phyloP scores from a whole-genome alignment of 2,113 vertebrate species.

The Gymnarchus niloticus region DNA sequence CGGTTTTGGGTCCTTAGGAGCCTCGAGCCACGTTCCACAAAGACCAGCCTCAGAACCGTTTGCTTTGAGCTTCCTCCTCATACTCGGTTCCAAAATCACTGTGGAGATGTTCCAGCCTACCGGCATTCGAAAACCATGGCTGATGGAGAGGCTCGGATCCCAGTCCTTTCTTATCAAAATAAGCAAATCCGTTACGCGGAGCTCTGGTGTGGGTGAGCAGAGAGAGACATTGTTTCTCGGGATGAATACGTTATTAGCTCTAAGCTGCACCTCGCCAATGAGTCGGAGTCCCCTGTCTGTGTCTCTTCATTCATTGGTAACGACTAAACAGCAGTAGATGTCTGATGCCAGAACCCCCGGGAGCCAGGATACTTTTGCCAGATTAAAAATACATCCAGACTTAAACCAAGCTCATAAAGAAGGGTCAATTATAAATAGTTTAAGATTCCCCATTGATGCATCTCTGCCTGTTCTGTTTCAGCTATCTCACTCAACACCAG shows the following conservation, averaged over 20 bases:
- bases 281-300: not conserved
- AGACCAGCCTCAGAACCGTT: not conserved
- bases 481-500: no score
- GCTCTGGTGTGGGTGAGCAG: not conserved
- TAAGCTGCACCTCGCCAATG: not conserved
- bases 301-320: not conserved
- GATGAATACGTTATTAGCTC: slow-evolving; percentile 18
- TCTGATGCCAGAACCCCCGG: not conserved
- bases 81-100: not conserved
- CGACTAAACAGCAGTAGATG: not conserved
- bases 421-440: not conserved
- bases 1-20: not conserved
- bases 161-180: slow-evolving; percentile 5
- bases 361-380: not conserved
- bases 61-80: not conserved
- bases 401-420: not conserved
- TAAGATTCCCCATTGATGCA: not conserved
- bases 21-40: not conserved
- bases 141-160: not conserved
- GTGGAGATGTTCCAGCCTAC: not conserved
- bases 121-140: not conserved
- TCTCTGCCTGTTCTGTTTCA: not conserved
- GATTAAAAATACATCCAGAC: slow-evolving; percentile 6
- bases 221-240: not conserved
- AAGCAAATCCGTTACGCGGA: slow-evolving; percentile 6